Evolutionary conservation across 2,113 vertebrate species (phyloP).

Genomic region (Talpa occidentalis): DNA sequence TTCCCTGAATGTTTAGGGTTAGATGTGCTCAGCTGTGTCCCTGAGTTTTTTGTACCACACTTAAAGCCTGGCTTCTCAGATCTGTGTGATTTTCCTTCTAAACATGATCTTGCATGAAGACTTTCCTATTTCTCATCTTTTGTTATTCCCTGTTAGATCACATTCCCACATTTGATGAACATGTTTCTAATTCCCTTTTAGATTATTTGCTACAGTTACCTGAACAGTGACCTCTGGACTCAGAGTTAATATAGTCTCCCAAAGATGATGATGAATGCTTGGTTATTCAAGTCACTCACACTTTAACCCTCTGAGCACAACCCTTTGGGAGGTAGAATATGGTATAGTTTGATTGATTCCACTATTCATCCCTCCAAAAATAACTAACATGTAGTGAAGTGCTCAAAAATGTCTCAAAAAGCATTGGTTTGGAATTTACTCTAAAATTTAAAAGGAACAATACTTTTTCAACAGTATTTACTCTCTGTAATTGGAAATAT

Average conservation of each 20-base stretch:
- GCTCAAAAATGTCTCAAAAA: constrained; percentile 17
- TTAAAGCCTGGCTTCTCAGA: neutral
- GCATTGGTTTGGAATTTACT: neutral
- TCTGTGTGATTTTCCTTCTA: neutral
- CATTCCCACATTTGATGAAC: neutral
- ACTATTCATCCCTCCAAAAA: neutral
- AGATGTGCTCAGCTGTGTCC: neutral
- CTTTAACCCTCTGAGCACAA: neutral
- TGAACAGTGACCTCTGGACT: neutral
- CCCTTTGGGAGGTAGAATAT: neutral
- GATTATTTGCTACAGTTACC: neutral
- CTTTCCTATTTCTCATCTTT: neutral
- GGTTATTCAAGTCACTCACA: neutral
- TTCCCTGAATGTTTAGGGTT: neutral
- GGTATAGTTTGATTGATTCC: neutral
- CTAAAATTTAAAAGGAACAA: constrained; percentile 19
- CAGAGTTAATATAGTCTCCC: neutral
- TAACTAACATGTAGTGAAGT: neutral
- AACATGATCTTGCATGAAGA: neutral
- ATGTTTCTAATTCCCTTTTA: neutral
- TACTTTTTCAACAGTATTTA: neutral
- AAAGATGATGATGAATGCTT: neutral
- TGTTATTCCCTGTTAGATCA: neutral
- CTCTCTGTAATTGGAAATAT: neutral
- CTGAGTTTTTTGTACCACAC: neutral